Evolutionary conservation across 1,140 invertebrate genomes (phyloP).

Genomic region (Eurytemora carolleeae): DNA sequence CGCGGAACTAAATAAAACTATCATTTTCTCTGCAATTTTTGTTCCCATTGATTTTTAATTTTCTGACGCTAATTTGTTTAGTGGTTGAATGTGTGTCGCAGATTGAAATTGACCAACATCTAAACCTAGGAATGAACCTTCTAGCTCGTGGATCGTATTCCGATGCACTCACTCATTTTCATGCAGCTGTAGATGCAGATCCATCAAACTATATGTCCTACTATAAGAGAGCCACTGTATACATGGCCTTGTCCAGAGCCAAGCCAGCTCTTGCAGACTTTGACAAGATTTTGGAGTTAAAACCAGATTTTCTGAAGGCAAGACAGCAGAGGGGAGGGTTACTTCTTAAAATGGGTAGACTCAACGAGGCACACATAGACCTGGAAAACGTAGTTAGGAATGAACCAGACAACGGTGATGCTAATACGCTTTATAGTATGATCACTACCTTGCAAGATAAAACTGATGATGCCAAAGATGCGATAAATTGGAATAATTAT

Average conservation of each 20-base stretch:
- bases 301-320: conserved; percentile 75
- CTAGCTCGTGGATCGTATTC: conserved; percentile 73
- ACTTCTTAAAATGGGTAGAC: conserved; percentile 66
- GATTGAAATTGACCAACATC: conserved; percentile 67
- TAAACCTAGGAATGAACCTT: conserved; percentile 77
- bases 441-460: conserved; percentile 34
- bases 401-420: conserved; percentile 58
- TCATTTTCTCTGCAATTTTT: not conserved
- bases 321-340: conserved; percentile 65
- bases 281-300: conserved; percentile 70
- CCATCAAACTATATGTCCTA: conserved; percentile 87
- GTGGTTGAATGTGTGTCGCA: conserved; percentile 17
- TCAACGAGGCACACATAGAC: conserved; percentile 58
- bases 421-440: conserved; percentile 38
- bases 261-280: conserved; percentile 86
- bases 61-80: conserved; percentile 4
- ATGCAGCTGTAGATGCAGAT: conserved; percentile 95
- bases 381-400: conserved; percentile 58
- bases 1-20: not conserved
- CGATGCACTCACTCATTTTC: conserved; percentile 91
- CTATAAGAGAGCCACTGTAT: conserved; percentile 84
- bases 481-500: conserved; percentile 44
- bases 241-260: conserved; percentile 83
- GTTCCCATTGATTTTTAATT: not conserved
- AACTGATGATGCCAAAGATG: conserved; percentile 38